Conservation (phyloP, 2,888 invertebrate species). For the Tetramorium bicarinatum region DNA sequence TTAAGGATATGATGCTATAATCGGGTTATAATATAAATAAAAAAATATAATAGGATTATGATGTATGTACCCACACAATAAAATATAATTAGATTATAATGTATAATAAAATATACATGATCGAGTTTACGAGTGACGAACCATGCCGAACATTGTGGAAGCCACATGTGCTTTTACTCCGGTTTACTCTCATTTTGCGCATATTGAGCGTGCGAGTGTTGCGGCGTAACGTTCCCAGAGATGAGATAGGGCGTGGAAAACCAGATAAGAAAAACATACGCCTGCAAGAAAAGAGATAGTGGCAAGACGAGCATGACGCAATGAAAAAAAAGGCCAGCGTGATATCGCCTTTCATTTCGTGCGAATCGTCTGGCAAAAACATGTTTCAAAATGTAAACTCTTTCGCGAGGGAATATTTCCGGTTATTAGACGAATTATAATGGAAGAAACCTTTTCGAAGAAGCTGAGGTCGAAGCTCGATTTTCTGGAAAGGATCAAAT, state of each 20-base stretch:
- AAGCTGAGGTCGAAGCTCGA: not conserved
- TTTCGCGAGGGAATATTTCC: not conserved
- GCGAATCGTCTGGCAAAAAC: not conserved
- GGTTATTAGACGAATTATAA: not conserved
- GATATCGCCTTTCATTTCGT: not conserved
- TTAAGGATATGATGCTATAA: not conserved
- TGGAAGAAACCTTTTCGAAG: not conserved
- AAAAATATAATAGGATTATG: not conserved
- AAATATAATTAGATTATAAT: not conserved
- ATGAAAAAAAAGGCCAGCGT: not conserved
- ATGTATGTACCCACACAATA: too few species aligned
- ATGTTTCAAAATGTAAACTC: not conserved
- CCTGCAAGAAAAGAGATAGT: slow-evolving; percentile 24
- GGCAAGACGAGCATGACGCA: not conserved
- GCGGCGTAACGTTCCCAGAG: slow-evolving; percentile 32
- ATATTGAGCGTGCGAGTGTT: slow-evolving; percentile 13
- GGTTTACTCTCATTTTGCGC: slow-evolving; percentile 6
- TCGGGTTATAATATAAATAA: not conserved
- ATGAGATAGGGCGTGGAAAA: slow-evolving; percentile 33
- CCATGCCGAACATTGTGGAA: not conserved
- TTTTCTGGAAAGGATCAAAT: not conserved
- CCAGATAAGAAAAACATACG: slow-evolving; percentile 35
- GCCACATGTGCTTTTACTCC: not conserved
- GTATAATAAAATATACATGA: not conserved
- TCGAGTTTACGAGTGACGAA: not conserved